Conservation (phyloP, 2,888 invertebrate species). For the Hypercompe scribonia region DNA sequence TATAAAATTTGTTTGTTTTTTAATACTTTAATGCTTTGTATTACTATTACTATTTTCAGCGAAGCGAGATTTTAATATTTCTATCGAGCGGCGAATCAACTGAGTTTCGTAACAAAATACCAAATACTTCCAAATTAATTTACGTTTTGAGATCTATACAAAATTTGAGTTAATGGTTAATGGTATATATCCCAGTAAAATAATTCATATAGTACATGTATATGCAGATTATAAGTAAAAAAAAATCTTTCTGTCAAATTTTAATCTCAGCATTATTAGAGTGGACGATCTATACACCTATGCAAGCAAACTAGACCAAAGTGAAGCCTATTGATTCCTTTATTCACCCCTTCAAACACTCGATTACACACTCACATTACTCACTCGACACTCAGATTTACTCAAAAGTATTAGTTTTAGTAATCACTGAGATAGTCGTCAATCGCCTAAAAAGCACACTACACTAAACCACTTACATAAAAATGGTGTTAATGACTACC, state of each 20-base stretch:
- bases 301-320: neutral
- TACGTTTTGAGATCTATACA: too few relatives aligned
- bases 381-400: too few relatives aligned
- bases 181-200: too few relatives aligned
- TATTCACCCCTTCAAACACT: neutral
- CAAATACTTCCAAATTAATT: neutral
- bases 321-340: neutral
- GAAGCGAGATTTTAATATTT: neutral
- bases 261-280: too few relatives aligned
- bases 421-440: neutral
- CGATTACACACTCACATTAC: too few relatives aligned
- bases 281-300: neutral
- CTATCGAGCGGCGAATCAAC: too few relatives aligned
- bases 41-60: neutral
- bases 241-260: too few relatives aligned
- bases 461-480: too few relatives aligned
- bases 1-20: slow-evolving; percentile 31
- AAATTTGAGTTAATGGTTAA: too few relatives aligned
- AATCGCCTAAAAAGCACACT: neutral
- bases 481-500: too few relatives aligned
- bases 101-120: neutral
- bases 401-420: neutral
- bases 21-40: neutral
- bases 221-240: too few relatives aligned
- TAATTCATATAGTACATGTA: too few relatives aligned